These are phyloP conservation scores for Laticauda laticaudata DNA, from an alignment of 2,113 vertebrate species.

Conservation along the genomic window DNA sequence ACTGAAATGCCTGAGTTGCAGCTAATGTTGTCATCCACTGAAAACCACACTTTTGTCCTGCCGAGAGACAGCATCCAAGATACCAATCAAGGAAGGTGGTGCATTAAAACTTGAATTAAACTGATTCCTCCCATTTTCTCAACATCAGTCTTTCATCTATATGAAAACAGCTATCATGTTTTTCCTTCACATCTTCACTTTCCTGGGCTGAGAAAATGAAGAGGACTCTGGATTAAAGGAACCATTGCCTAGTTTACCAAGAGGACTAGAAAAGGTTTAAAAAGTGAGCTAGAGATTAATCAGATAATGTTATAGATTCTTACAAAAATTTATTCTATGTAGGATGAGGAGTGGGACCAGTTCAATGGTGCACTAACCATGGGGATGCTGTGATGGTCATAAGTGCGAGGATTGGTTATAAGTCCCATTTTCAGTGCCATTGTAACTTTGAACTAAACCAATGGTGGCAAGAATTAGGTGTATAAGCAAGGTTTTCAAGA, in stretches of 20 bases:
- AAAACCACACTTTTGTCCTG: not conserved
- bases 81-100: not conserved
- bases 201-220: not conserved
- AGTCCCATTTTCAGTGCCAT: too few relatives aligned
- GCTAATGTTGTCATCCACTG: not conserved
- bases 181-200: not conserved
- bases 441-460: too few relatives aligned
- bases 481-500: not conserved
- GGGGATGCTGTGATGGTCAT: too few relatives aligned
- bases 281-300: not conserved
- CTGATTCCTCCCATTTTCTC: not conserved
- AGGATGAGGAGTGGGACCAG: not conserved
- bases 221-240: not conserved
- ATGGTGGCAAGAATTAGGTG: too few relatives aligned
- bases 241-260: not conserved
- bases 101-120: not conserved
- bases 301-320: fast-evolving
- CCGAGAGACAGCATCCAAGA: not conserved
- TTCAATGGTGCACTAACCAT: not conserved
- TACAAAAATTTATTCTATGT: not conserved
- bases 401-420: too few relatives aligned
- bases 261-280: not conserved
- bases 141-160: not conserved
- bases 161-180: not conserved
- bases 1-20: not conserved